phyloP scores from a whole-genome alignment of 2,797 vertebrate species.

The Pipistrellus pygmaeus region DNA sequence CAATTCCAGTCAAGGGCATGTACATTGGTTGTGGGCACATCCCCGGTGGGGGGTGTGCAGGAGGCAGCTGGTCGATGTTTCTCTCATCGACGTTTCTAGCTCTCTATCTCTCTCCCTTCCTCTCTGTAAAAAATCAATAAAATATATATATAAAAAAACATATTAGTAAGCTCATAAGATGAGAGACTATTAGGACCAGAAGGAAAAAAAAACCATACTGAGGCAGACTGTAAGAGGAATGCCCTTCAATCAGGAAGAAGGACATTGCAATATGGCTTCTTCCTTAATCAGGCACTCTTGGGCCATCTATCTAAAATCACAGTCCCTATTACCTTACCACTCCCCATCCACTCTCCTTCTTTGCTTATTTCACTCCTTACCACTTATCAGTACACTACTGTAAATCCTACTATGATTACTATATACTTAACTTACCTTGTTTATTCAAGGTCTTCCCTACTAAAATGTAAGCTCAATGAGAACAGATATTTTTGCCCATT shows the following conservation, averaged over 20 bases:
- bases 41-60: no score
- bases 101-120: no score
- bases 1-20: no score
- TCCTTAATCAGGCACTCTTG: background rate
- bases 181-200: background rate
- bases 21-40: no score
- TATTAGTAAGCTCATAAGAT: background rate
- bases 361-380: background rate
- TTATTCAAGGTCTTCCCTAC: background rate
- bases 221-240: background rate
- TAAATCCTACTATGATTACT: background rate
- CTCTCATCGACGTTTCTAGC: no score
- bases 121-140: no score
- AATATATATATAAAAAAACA: background rate
- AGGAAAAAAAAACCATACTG: background rate
- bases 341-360: background rate
- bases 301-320: background rate
- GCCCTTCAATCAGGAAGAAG: background rate
- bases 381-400: background rate
- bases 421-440: background rate
- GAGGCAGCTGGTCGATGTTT: no score
- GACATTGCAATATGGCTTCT: background rate
- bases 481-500: background rate
- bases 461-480: conserved; percentile 13
- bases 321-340: background rate